A percentile compares a stretch with the other conserved stretches of the same genome.
These are phyloP conservation scores for Euwallacea fornicatus DNA, from an alignment of 1,140 invertebrate species.

Conservation along the genomic window DNA sequence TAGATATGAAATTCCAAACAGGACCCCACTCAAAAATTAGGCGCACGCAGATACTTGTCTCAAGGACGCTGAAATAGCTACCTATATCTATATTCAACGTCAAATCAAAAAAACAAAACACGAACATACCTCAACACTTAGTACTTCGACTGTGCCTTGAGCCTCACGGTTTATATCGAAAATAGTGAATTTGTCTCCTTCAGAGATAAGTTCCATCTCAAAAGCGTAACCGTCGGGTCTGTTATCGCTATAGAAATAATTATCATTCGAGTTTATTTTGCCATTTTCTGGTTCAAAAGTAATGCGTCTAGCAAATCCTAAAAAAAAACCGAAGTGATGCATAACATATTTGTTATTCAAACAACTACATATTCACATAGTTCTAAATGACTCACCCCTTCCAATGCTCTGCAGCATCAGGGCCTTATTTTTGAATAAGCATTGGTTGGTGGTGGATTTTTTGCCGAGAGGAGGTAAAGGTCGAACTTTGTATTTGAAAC, in stretches of 20 bases:
- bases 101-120: constrained; percentile 22
- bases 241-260: constrained; percentile 79
- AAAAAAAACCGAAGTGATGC: background rate
- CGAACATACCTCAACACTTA: constrained; percentile 61
- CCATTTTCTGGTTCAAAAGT: constrained; percentile 68
- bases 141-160: constrained; percentile 64
- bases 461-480: constrained; percentile 56
- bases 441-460: constrained; percentile 45
- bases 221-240: constrained; percentile 72
- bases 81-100: background rate
- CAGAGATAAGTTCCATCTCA: constrained; percentile 67
- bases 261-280: constrained; percentile 67
- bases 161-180: constrained; percentile 64
- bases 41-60: background rate
- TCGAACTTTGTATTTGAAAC: constrained; percentile 75
- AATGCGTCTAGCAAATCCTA: constrained; percentile 69
- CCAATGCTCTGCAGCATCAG: constrained; percentile 70
- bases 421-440: constrained; percentile 65
- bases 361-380: too few species aligned
- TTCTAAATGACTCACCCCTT: constrained; percentile 52
- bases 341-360: background rate
- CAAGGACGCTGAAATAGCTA: constrained; percentile 19
- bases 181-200: constrained; percentile 71
- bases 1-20: background rate
- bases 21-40: too few species aligned